phyloP scores from a whole-genome alignment of 2,113 vertebrate genomes.

The Nyctereutes procyonoides region DNA sequence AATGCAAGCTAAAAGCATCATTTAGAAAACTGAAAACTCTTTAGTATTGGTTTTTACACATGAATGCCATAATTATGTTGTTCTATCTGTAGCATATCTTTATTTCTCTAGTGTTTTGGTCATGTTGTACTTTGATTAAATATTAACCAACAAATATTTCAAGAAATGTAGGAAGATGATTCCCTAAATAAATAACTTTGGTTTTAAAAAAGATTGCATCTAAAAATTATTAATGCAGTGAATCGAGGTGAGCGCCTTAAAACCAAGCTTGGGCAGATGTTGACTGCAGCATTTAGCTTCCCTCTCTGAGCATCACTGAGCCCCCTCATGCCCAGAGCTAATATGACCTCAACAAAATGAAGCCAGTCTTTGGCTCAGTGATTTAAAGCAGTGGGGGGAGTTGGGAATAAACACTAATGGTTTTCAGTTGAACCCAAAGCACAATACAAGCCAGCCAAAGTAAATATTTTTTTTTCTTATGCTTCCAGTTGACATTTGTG shows the following conservation, averaged over 20 bases:
- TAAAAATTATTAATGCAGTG: slow-evolving; percentile 56
- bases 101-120: slow-evolving; percentile 66
- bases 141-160: slow-evolving; percentile 66
- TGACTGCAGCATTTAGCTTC: background rate
- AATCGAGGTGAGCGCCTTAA: slow-evolving; percentile 29
- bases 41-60: slow-evolving; percentile 56
- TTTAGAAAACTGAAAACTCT: slow-evolving; percentile 56
- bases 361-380: slow-evolving; percentile 66
- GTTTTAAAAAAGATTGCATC: slow-evolving; percentile 19
- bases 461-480: slow-evolving; percentile 61
- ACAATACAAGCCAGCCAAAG: slow-evolving; percentile 72
- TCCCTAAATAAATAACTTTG: slow-evolving; percentile 59
- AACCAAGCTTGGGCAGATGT: slow-evolving; percentile 29
- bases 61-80: slow-evolving; percentile 62
- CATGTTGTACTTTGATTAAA: slow-evolving; percentile 70
- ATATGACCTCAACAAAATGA: slow-evolving; percentile 73
- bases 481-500: slow-evolving; percentile 70
- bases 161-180: slow-evolving; percentile 42
- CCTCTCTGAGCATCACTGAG: slow-evolving; percentile 47
- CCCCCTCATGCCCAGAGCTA: slow-evolving; percentile 59
- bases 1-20: slow-evolving; percentile 44
- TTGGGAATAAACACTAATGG: slow-evolving; percentile 68
- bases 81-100: slow-evolving; percentile 62
- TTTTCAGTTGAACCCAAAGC: slow-evolving; percentile 72
- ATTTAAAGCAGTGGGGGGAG: slow-evolving; percentile 58